Base-by-base conservation (phyloP, 2,888 invertebrate species). In the Hartigia nigra region DNA sequence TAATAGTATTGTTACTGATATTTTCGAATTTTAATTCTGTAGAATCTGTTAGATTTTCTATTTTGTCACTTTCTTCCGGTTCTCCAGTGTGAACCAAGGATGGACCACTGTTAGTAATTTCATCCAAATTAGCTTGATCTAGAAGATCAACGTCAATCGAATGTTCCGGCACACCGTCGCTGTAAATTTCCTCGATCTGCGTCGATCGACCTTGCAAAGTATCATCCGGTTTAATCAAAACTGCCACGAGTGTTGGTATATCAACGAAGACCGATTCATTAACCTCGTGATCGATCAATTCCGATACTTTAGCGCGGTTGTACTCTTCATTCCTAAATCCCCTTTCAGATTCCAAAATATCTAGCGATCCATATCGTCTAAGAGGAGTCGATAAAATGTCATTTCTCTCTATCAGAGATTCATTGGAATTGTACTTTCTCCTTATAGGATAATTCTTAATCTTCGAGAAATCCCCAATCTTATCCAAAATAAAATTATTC, bases 221-320 rank as follows among this genome's bases (percentile, higher is more conserved):
- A 34, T 87, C 79, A 74, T 90, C 90, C 1, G 90, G 89, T 74
- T 89, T 90, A 79, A 90, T 90, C 79, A 90, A 80, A 23, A 90
- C 90, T 0, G 90, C 90, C 14, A 90, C 90, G 70, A 90, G 79
- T 9, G 90, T 90, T 31, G 90, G 89, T 72, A 90, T 89, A 79
- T 90, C 90, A 31, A 90, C 88, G 83, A 89, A 88, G 5, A 87
- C 88, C 1, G 89, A 85, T 74, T 87, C 87, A 76, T 88, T 82
- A 39, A 86, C 83, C 77, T 86, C 84, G 74, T 83, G 80, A 32
- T 87, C 81, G 76, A 84, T 82, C 75, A 88, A 31, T 78, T 88
- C 86, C 11, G 88, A 86, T 69, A 88, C 82, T 75, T 79, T 83
- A 4, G 87, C 88, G 4, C 83, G 83, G 36, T 86, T 85, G 76